Conservation (phyloP, 2,113 vertebrate species). For the Oostethus manadensis region DNA sequence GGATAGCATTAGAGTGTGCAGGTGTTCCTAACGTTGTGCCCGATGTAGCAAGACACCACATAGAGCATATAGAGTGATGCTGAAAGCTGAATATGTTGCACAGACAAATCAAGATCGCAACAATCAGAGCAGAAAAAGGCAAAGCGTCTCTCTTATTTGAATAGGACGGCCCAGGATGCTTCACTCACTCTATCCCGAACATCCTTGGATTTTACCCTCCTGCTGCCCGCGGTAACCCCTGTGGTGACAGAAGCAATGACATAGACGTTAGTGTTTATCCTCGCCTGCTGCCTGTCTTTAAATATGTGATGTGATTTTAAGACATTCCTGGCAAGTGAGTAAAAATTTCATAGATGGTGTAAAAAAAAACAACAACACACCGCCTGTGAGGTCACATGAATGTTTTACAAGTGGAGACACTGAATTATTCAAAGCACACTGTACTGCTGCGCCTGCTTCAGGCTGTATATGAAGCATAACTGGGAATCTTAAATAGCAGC, state of each 20-base stretch:
- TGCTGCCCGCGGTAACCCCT: constrained; percentile 48
- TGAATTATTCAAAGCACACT: constrained; percentile 47
- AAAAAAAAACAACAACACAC: constrained; percentile 1
- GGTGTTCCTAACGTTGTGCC: no score
- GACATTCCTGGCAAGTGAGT: constrained; percentile 10
- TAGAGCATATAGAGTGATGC: no score
- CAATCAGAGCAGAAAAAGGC: constrained; percentile 40
- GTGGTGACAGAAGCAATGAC: constrained; percentile 64
- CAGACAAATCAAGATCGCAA: constrained; percentile 1
- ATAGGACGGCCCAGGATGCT: constrained; percentile 41
- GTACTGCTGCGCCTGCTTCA: constrained; percentile 6
- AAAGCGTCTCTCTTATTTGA: constrained; percentile 12
- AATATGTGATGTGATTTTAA: constrained; percentile 16
- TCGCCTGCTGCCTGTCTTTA: constrained; percentile 6
- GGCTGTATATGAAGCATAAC: constrained; percentile 3
- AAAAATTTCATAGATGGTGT: constrained; percentile 14
- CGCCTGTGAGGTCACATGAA: constrained; percentile 16
- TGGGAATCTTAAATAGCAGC: constrained; percentile 9
- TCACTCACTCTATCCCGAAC: constrained; percentile 70
- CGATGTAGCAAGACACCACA: no score
- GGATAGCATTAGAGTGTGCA: no score
- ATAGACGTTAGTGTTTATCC: constrained; percentile 42
- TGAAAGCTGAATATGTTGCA: neutral
- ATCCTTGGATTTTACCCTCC: constrained; percentile 60
- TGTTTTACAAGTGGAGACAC: constrained; percentile 33